These are phyloP conservation scores for Heliconius eleuchia DNA, from an alignment of 1,140 invertebrate genomes.

Conservation along the genomic window DNA sequence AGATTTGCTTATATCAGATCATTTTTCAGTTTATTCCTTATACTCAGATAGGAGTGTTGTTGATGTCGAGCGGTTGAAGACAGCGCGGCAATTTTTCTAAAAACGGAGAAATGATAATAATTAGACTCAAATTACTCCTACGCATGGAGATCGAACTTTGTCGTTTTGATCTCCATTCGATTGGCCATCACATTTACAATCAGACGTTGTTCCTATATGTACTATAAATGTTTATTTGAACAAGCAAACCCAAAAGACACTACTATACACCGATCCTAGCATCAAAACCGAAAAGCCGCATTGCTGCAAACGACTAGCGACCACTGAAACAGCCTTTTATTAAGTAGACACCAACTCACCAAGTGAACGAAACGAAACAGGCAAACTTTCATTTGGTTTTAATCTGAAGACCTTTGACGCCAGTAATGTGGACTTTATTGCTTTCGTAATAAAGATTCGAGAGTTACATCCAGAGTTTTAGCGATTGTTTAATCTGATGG, in stretches of 20 bases:
- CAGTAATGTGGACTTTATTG: constrained; percentile 70
- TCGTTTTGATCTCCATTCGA: too few species aligned
- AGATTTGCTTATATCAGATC: too few species aligned
- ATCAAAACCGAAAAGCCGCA: constrained; percentile 34
- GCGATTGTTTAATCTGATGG: constrained; percentile 45
- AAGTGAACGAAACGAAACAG: constrained; percentile 59
- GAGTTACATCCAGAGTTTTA: constrained; percentile 51
- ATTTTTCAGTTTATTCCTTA: too few species aligned
- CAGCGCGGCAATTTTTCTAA: too few species aligned
- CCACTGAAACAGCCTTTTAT: constrained; percentile 46
- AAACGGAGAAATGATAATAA: too few species aligned
- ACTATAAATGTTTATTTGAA: neutral
- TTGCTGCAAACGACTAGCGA: constrained; percentile 35
- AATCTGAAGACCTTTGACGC: constrained; percentile 66
- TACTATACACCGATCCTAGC: neutral
- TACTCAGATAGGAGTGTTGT: too few species aligned
- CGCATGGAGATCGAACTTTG: too few species aligned
- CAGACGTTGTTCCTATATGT: too few species aligned
- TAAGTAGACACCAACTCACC: constrained; percentile 51
- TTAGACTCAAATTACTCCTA: too few species aligned
- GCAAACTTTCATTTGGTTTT: constrained; percentile 71
- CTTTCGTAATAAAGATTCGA: constrained; percentile 70
- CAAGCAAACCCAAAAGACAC: neutral
- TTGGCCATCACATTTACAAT: too few species aligned
- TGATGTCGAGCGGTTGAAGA: too few species aligned